phyloP scores from a whole-genome alignment of 2,797 vertebrate genomes.

The Lithobates pipiens region DNA sequence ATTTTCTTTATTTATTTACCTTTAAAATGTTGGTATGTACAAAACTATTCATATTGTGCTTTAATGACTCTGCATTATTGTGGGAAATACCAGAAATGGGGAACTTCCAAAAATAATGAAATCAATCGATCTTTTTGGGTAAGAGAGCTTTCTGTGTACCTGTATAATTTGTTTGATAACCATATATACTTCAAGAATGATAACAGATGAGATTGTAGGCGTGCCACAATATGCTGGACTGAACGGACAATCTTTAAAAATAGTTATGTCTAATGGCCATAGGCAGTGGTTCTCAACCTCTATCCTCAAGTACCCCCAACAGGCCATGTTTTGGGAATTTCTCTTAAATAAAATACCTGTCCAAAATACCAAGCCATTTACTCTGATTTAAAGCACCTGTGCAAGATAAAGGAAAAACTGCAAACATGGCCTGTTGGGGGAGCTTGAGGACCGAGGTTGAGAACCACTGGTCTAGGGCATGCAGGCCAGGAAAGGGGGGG shows the following conservation, averaged over 20 bases:
- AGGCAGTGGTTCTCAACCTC: too few species aligned
- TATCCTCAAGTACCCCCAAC: too few species aligned
- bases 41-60: slow-evolving; percentile 11
- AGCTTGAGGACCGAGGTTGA: too few species aligned
- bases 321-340: too few species aligned
- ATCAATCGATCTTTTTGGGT: background rate
- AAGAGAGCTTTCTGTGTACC: background rate
- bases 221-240: background rate
- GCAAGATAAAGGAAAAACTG: too few species aligned
- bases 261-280: background rate
- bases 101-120: slow-evolving; percentile 10
- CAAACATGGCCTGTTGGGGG: too few species aligned
- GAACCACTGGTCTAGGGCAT: too few species aligned
- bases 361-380: too few species aligned
- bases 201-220: background rate
- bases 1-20: slow-evolving; percentile 20
- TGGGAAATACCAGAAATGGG: slow-evolving; percentile 3
- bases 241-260: background rate
- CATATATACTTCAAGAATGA: slow-evolving; percentile 14
- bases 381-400: too few species aligned
- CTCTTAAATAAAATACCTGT: too few species aligned
- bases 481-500: too few species aligned
- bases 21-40: slow-evolving; percentile 25
- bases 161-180: slow-evolving; percentile 1
- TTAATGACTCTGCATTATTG: slow-evolving; percentile 20